Conservation (phyloP, 2,113 vertebrate genomes). For the Myotis davidii region DNA sequence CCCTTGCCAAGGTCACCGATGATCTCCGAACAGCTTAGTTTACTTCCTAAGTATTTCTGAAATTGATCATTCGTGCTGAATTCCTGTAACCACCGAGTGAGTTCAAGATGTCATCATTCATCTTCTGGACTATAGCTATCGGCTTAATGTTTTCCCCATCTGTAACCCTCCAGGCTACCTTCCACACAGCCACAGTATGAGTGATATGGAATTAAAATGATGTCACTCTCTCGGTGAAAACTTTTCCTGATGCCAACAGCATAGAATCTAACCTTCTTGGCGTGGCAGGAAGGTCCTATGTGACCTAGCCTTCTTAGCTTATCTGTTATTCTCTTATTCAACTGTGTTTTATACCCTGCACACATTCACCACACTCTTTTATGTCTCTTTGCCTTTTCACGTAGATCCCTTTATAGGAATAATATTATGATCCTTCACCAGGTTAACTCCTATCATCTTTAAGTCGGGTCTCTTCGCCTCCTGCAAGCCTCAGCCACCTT, state of each 20-base stretch:
- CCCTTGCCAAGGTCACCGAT: neutral
- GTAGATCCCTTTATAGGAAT: neutral
- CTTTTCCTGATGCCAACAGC: neutral
- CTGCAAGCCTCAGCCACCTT: neutral
- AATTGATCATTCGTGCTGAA: neutral
- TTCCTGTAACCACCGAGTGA: neutral
- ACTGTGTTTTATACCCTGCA: neutral
- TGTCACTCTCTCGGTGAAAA: neutral
- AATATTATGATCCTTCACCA: neutral
- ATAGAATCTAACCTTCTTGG: neutral
- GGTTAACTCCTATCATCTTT: neutral
- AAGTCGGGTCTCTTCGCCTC: neutral
- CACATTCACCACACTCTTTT: neutral
- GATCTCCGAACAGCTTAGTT: neutral
- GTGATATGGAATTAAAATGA: neutral
- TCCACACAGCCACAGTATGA: neutral
- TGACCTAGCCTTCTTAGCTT: neutral
- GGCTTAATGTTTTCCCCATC: neutral
- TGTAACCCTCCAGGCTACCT: neutral
- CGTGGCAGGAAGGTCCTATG: neutral
- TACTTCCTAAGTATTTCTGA: neutral
- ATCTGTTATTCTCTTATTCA: neutral
- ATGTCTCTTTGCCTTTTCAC: neutral
- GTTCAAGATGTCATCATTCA: neutral
- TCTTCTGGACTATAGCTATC: neutral